phyloP scores from a whole-genome alignment of 2,888 invertebrate genomes.

The Hydroisotoma schaefferi region DNA sequence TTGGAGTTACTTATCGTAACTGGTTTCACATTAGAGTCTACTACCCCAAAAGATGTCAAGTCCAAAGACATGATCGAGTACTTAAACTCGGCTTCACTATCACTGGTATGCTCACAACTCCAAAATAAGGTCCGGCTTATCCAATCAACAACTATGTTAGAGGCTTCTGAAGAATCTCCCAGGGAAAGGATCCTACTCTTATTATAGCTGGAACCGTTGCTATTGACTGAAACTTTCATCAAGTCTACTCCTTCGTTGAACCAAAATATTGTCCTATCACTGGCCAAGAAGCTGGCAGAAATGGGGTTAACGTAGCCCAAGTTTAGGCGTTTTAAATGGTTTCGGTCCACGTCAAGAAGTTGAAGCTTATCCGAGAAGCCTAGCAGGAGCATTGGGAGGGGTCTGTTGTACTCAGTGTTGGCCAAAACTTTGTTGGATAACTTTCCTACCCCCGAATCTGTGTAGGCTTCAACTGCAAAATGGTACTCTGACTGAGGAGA shows the following conservation, averaged over 20 bases:
- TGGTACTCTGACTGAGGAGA: slow-evolving; percentile 32
- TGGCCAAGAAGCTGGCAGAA: slow-evolving; percentile 33
- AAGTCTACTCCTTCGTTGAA: slow-evolving; percentile 72
- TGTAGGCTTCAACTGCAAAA: slow-evolving; percentile 73
- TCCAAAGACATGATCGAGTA: slow-evolving; percentile 41
- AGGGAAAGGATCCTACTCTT: slow-evolving; percentile 55
- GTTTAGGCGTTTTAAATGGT: slow-evolving; percentile 48
- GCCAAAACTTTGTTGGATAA: slow-evolving; percentile 64
- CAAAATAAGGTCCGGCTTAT: slow-evolving; percentile 78
- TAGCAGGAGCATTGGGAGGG: slow-evolving; percentile 73
- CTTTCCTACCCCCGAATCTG: slow-evolving; percentile 71
- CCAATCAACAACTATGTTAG: slow-evolving; percentile 75
- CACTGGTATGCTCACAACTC: slow-evolving; percentile 57
- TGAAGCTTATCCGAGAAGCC: slow-evolving; percentile 69
- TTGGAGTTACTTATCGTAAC: slow-evolving; percentile 47
- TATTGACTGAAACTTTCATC: slow-evolving; percentile 52
- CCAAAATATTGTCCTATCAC: slow-evolving; percentile 68
- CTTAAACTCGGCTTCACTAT: slow-evolving; percentile 57
- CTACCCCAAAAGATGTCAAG: slow-evolving; percentile 8
- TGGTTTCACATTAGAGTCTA: slow-evolving; percentile 9
- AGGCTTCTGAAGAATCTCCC: slow-evolving; percentile 52
- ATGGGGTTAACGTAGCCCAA: slow-evolving; percentile 34
- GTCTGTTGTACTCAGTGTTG: slow-evolving; percentile 63
- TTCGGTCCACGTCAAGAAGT: slow-evolving; percentile 71
- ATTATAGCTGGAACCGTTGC: not conserved